Evolutionary conservation across 2,888 invertebrate species (phyloP), one percentile per base, ranked within the genome.

Genomic region (Drosophila ustulata): DNA sequence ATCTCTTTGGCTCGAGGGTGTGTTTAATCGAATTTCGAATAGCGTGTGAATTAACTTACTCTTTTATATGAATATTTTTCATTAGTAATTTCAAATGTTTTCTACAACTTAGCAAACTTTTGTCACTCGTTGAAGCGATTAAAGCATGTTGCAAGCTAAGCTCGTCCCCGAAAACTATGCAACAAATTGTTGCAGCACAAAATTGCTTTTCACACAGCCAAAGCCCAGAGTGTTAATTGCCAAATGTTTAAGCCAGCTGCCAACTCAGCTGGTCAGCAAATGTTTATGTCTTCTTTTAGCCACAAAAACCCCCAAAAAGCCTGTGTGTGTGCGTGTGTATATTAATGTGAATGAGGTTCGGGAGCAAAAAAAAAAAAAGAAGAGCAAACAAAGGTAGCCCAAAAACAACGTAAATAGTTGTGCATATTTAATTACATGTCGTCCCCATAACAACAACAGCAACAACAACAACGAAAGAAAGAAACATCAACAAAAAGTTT

Each of bases 401-500:
- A 51, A 59, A 58, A 34, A 51, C 39, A 56, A 59, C 25, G 56
- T 47, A 68, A 75, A 72, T 75, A 75, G 72, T 71, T 75, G 66
- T 73, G 69, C 75, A 81, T 80, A 75, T 61, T 78, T 78, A 82
- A 81, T 81, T 78, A 75, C 63, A 64, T 67, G 71, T 66, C 59
- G 69, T 64, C 43, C 49, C 34, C 8, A 34, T 26, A 59, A 51
- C 18, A 51, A 51, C 50, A 56, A 34, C 41, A 70, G 51, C 41
- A 59, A 41, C 9, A 47, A 51, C 57, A 49, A 23, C 45, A 64
- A 51, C 56, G 9, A 13, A 43, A 28, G 43, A 46, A 8, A 13
- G 30, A 32, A 50, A 56, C n/a, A 37, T 25, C 11, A 46, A 53
- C 53, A 47, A 25, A 30, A 61, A 57, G 55, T 61, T 56, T 28